Evolutionary conservation across 2,797 vertebrate genomes (phyloP), one percentile per base, ranked within the genome.

Genomic region (Nyctalus aviator): DNA sequence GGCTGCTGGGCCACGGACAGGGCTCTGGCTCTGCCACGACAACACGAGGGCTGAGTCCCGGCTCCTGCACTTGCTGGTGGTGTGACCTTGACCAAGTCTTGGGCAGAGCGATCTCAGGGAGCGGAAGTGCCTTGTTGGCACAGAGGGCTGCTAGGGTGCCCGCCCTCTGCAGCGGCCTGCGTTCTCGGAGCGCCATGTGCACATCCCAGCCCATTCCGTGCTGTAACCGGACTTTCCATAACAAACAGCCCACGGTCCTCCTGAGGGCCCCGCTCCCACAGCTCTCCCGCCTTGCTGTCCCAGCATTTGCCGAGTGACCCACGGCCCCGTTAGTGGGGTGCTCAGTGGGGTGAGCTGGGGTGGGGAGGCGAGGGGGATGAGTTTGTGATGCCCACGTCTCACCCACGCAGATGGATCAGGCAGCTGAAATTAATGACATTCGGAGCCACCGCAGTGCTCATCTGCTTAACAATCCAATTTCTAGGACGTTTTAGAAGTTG

Each of bases 401-500:
- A 0, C 96, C 83, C 96, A 91, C 95, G 96, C 97, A 98, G 97
- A 98, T 97, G 97, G 97, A 90, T 82, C 57, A 95, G 97, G 92
- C 98, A 96, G 96, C 94, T 96, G 96, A 97, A 98, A 98, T 98
- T 98, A 98, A 98, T 98, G 97, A 95, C 94, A 96, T 97, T 97
- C 98, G 53, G 95, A 95, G 96, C 97, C 96, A 97, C 97, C 95
- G 97, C 97, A 68, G 97, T 94, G 97, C 97, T 98, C 98, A 98
- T 98, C 97, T 98, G 98, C 98, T 98, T 98, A 98, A 98, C 97
- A 98, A 97, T 98, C 97, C 97, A 97, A 98, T 98, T 98, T 98
- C 2, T 96, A 98, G 97, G 97, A 98, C 96, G 96, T 98, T 98
- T 98, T 98, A 98, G 97, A 98, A 98, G 97, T 98, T 98, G 97